Base-by-base conservation (phyloP, 2,797 vertebrate genomes). In the Enoplosus armatus region DNA sequence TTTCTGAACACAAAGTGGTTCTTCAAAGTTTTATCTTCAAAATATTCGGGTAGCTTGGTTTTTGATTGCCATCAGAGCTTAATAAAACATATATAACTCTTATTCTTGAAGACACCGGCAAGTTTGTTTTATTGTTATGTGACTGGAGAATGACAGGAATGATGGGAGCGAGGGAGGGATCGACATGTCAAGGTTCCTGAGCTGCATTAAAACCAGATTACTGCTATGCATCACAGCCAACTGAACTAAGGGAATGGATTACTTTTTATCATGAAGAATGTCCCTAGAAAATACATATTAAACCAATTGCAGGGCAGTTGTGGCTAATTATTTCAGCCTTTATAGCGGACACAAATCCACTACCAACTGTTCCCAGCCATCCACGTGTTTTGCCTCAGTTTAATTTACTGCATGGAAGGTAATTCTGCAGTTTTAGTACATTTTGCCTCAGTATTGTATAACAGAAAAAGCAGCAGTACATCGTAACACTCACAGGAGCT, bases 381-480 rank as follows among this genome's bases (percentile, higher is more conserved):
- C 54, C 75, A 62, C 20, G 26, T 53, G 75, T 71, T 83, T 79
- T 76, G 41, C 62, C 37, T 59, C 29, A 10, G 56, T 74, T 61
- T 54, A 70, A 84, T 89, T 81, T 85, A 83, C 63, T 59, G 51
- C 61, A 31, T 31, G 14, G 56, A 65, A 64, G 31, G 69, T 79
- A 77, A 77, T 85, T 88, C 77, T 66, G 60, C 66, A 62, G 81
- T 87, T 89, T 89, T 64, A 85, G 51, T 86, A 47, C 61, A 80
- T 88, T 91, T 91, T 75, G 67, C 50, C 50, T 51, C 56, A 54
- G 63, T 65, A 51, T 77, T 83, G 72, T 81, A 26, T 60, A 65
- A 64, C 76, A 82, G 72, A 73, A 61, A n/a, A 69, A 73, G 67
- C 71, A 69, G 79, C 67, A 66, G 80, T 75, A 66, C 68, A 45